phyloP scores from a whole-genome alignment of 1,140 invertebrate species.

The Drosophila subobscura region DNA sequence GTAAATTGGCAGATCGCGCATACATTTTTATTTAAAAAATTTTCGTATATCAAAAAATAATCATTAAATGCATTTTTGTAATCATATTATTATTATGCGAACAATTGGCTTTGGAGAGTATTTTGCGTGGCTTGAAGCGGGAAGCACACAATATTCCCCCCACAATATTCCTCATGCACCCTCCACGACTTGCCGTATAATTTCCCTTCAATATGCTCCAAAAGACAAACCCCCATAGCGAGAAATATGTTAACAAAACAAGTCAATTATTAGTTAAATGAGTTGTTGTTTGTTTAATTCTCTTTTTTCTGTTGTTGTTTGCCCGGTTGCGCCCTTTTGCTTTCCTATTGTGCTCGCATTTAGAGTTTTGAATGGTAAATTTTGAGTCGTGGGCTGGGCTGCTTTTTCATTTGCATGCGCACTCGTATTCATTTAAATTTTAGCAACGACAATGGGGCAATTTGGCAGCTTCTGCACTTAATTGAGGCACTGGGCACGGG shows the following conservation, averaged over 20 bases:
- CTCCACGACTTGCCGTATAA: background rate
- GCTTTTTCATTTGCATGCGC: slow-evolving; percentile 61
- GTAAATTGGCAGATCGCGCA: no score
- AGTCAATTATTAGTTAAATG: slow-evolving; percentile 63
- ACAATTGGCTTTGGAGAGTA: no score
- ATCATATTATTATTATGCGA: no score
- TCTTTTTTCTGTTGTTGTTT: slow-evolving; percentile 2
- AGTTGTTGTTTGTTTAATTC: slow-evolving; percentile 13
- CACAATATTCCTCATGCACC: no score
- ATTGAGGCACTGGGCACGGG: no score
- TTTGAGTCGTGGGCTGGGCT: slow-evolving; percentile 25
- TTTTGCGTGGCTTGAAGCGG: no score
- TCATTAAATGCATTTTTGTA: no score
- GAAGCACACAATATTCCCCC: no score
- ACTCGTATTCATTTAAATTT: slow-evolving; percentile 55
- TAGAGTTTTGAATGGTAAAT: slow-evolving; percentile 44
- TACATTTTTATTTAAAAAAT: no score
- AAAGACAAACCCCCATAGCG: background rate
- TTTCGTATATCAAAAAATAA: no score
- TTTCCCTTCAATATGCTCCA: background rate
- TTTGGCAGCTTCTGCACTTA: slow-evolving; percentile 11
- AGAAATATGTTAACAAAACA: slow-evolving; percentile 38
- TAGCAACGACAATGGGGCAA: slow-evolving; percentile 40
- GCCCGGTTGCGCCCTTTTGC: slow-evolving; percentile 6
- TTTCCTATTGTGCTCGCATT: slow-evolving; percentile 23